Evolutionary conservation across 2,888 invertebrate genomes (phyloP).

Genomic region (Fissipunctia ypsillon): DNA sequence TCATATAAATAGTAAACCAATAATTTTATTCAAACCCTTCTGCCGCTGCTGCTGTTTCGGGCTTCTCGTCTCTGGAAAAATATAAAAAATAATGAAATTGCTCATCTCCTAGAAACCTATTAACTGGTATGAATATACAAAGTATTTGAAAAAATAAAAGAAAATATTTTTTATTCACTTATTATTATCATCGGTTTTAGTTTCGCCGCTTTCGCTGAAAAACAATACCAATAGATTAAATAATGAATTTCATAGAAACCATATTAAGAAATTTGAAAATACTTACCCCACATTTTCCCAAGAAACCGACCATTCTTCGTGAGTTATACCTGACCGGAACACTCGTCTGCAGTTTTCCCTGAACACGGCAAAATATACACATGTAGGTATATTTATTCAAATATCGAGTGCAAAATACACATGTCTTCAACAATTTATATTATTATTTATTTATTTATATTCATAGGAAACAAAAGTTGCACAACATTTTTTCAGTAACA

Average conservation of each 20-base stretch:
- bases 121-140: not conserved
- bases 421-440: not conserved
- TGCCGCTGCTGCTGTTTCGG: not conserved
- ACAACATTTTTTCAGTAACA: not conserved
- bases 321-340: slow-evolving; percentile 86
- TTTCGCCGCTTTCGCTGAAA: slow-evolving; percentile 31
- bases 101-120: not conserved
- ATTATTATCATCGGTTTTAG: not conserved
- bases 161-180: not conserved
- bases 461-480: not conserved
- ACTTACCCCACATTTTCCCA: slow-evolving; percentile 83
- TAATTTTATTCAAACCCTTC: slow-evolving; percentile 27
- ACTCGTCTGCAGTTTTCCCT: slow-evolving; percentile 85
- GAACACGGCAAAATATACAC: slow-evolving; percentile 39
- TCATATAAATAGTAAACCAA: not conserved
- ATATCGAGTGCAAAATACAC: not conserved
- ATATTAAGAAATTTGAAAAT: not conserved
- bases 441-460: too few species aligned
- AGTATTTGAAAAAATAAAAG: not conserved
- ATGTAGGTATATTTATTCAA: not conserved
- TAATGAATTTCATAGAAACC: not conserved
- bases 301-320: slow-evolving; percentile 83
- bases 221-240: not conserved
- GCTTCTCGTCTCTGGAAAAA: slow-evolving; percentile 40
- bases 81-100: not conserved